Evolutionary conservation across 2,888 invertebrate species (phyloP), one percentile per base, ranked within the genome.

Genomic region (Anodontia alba): DNA sequence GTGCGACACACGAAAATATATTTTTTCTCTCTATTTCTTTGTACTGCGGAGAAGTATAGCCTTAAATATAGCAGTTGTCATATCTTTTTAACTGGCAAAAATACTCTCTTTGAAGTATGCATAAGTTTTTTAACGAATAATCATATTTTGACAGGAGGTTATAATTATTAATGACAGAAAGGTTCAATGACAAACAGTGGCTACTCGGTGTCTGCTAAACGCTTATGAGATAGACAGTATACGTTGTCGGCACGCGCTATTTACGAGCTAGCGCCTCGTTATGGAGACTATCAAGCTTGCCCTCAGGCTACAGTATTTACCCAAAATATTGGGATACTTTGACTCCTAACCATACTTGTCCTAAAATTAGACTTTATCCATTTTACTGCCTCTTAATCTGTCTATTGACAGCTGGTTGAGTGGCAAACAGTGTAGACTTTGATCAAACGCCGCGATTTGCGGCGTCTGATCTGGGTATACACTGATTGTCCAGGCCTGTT

Each of bases 271-370:
- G 78, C 77, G 66, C 68, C 66, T 67, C 38, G 76, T 73, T 29
- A 54, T 67, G 81, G 84, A 84, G 84, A 81, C 84, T 78, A 80
- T 15, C 33, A 70, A 62, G 57, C 72, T 43, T 73, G 26, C 49
- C 81, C 84, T 78, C 71, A 70, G 83, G 83, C 75, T 57, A 73
- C n/a, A n/a, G n/a, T n/a, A n/a, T n/a, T n/a, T n/a, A n/a, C n/a
- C n/a, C n/a, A n/a, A n/a, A n/a, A n/a, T n/a, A n/a, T n/a, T n/a
- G n/a, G n/a, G n/a, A n/a, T n/a, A n/a, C n/a, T n/a, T n/a, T n/a
- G n/a, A n/a, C n/a, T n/a, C n/a, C n/a, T n/a, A n/a, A n/a, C n/a
- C n/a, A n/a, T n/a, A n/a, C n/a, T n/a, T n/a, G n/a, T n/a, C n/a
- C n/a, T n/a, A n/a, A n/a, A n/a, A n/a, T n/a, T n/a, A n/a, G n/a